These are phyloP conservation scores for Rousettus leschenaultii DNA, from an alignment of 2,113 vertebrate genomes.

Conservation along the genomic window DNA sequence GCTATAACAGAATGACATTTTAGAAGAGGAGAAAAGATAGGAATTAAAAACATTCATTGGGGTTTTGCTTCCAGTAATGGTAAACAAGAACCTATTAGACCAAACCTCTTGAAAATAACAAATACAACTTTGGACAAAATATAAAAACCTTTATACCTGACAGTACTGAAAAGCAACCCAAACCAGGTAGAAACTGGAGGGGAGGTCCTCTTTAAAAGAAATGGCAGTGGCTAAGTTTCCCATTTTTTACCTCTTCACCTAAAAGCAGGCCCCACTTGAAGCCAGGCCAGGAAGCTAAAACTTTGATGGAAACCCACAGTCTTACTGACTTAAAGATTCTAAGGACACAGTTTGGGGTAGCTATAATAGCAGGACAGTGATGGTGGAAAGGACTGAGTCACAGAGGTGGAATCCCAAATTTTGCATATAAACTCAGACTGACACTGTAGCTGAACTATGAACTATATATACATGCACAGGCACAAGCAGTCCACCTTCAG, in stretches of 20 bases:
- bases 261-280: not conserved
- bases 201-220: not conserved
- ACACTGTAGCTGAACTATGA: not conserved
- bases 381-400: not conserved
- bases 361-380: not conserved
- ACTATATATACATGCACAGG: not conserved
- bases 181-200: not conserved
- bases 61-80: not conserved
- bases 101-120: not conserved
- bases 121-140: not conserved
- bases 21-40: not conserved
- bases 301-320: not conserved
- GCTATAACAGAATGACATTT: not conserved
- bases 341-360: not conserved
- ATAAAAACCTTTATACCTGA: not conserved
- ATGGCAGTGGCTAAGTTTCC: not conserved
- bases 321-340: not conserved
- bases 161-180: not conserved
- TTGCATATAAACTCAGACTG: not conserved
- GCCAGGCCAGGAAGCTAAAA: not conserved
- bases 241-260: not conserved
- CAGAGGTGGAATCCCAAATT: not conserved
- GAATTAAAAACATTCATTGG: not conserved
- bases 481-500: not conserved
- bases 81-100: not conserved